Evolutionary conservation across 2,888 invertebrate genomes (phyloP).

Genomic region (Pristionchus maxplancki): DNA sequence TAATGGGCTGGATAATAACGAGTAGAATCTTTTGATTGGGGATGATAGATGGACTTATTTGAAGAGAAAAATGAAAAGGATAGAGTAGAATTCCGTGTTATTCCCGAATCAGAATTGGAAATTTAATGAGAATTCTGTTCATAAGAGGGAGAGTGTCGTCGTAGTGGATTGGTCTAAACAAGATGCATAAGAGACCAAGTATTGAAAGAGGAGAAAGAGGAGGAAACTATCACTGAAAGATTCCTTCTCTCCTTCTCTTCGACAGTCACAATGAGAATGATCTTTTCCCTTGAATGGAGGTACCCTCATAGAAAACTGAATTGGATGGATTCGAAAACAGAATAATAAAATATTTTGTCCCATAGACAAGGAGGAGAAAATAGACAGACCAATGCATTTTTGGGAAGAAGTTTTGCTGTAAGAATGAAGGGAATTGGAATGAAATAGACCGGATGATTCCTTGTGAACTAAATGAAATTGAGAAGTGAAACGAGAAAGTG

Average conservation of each 20-base stretch:
- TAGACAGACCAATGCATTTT: not conserved
- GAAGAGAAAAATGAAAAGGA: not conserved
- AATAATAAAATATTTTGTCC: not conserved
- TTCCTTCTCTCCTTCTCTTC: not conserved
- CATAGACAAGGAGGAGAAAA: not conserved
- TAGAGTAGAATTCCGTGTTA: not conserved
- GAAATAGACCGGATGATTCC: not conserved
- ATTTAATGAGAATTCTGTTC: conserved; percentile 24
- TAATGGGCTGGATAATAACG: not conserved
- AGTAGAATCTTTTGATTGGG: not conserved
- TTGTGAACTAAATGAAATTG: not conserved
- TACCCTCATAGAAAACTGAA: conserved; percentile 1
- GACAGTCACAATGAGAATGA: not conserved
- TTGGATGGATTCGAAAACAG: not conserved
- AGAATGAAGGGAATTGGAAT: not conserved
- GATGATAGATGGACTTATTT: not conserved
- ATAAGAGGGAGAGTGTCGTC: no score
- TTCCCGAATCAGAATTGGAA: not conserved
- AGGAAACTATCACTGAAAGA: not conserved
- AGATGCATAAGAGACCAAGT: not conserved
- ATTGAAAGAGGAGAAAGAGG: not conserved
- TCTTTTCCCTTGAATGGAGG: not conserved
- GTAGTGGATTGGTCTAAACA: not conserved
- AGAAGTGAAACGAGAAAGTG: not conserved
- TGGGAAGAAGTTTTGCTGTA: not conserved